Evolutionary conservation across 2,888 invertebrate genomes (phyloP).

Genomic region (Idaea biselata): DNA sequence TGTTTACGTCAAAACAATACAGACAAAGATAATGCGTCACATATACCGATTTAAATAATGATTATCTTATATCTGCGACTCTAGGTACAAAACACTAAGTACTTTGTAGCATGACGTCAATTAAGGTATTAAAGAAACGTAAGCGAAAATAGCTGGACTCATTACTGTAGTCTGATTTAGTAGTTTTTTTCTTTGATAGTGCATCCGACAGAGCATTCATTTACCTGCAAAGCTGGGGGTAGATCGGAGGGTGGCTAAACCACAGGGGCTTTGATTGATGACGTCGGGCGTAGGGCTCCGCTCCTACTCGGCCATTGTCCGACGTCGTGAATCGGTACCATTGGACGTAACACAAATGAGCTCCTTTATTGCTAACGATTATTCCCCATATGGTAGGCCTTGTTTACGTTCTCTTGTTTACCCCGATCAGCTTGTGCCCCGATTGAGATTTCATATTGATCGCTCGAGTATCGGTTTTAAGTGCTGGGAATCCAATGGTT

Average conservation of each 20-base stretch:
- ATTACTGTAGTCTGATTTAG: conserved; percentile 16
- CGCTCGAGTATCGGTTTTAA: neutral
- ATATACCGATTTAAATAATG: neutral
- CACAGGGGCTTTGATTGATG: conserved; percentile 33
- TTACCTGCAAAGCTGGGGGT: conserved; percentile 50
- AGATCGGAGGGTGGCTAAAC: conserved; percentile 39
- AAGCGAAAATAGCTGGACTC: neutral
- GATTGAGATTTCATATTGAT: conserved; percentile 18
- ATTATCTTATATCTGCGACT: neutral
- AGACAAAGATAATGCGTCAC: neutral
- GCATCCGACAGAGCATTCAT: conserved; percentile 34
- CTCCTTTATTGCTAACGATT: conserved; percentile 26
- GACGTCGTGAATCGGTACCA: conserved; percentile 67
- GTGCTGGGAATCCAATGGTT: conserved; percentile 2
- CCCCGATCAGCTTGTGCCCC: conserved; percentile 13
- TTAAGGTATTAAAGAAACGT: neutral
- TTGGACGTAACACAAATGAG: conserved; percentile 45
- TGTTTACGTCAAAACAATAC: neutral
- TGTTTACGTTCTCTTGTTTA: conserved; percentile 25
- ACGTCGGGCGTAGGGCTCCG: conserved; percentile 23
- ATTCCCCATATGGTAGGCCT: conserved; percentile 25
- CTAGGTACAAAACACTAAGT: neutral
- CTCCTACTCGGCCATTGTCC: conserved; percentile 62
- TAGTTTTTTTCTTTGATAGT: conserved; percentile 23
- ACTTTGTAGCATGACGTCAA: neutral